Conservation (phyloP, 2,888 invertebrate genomes). For the Megastigmus dorsalis region DNA sequence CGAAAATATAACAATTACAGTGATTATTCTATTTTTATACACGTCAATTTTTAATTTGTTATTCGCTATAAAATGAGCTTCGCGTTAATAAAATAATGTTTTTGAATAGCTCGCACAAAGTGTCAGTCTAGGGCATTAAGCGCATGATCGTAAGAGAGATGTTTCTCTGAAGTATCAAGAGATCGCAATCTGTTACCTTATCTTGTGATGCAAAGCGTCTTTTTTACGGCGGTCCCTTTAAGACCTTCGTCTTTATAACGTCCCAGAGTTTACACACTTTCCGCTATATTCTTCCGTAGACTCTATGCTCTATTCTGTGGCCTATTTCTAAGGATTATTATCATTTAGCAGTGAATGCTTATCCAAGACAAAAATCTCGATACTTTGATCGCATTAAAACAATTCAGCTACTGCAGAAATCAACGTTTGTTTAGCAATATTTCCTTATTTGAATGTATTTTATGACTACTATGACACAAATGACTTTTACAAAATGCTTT, state of each 20-base stretch:
- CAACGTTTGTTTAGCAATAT: too few relatives aligned
- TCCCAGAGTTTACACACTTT: slow-evolving; percentile 62
- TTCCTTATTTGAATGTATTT: too few relatives aligned
- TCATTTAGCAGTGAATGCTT: too few relatives aligned
- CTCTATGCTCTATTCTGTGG: slow-evolving; percentile 8
- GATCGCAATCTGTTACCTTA: slow-evolving; percentile 53
- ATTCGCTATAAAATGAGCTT: not conserved
- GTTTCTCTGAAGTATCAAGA: slow-evolving; percentile 41
- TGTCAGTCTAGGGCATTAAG: slow-evolving; percentile 37
- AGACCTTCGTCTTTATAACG: slow-evolving; percentile 63
- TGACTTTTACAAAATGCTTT: too few relatives aligned
- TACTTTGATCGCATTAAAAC: too few relatives aligned
- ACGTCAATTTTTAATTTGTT: too few relatives aligned
- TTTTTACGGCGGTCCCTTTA: slow-evolving; percentile 67
- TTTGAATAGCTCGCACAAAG: slow-evolving; percentile 36
- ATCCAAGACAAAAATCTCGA: too few relatives aligned
- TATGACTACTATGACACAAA: too few relatives aligned
- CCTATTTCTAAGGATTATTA: slow-evolving; percentile 25
- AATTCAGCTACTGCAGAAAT: too few relatives aligned
- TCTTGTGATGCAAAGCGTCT: slow-evolving; percentile 59
- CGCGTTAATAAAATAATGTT: not conserved
- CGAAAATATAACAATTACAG: too few relatives aligned
- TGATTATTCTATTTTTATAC: too few relatives aligned
- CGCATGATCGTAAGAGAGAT: slow-evolving; percentile 42
- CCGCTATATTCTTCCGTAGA: slow-evolving; percentile 34